Evolutionary conservation across 2,888 invertebrate genomes (phyloP), one percentile per base, ranked within the genome.

Genomic region (Lissonota sp.): DNA sequence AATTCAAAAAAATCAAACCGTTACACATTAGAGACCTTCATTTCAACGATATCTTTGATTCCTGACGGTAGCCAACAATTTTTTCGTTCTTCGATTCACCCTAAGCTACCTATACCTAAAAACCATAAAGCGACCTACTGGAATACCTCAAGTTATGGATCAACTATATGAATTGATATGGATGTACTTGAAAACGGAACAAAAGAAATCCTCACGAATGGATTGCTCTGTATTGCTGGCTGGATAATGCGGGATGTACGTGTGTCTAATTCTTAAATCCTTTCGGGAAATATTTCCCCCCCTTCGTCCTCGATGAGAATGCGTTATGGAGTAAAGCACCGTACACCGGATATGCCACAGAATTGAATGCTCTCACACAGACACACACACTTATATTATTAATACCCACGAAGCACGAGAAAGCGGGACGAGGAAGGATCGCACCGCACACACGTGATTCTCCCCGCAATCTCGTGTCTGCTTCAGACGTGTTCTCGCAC

Each of bases 401-500:
- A 26, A 26, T 12, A 58, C 46, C n/a, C 37, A 46, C 14, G 37
- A 58, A 14, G 49, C 58, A 46, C 42, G 6, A 37, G 44, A 62
- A 53, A 26, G 26, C 10, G 8, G 53, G 63, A 49, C 26, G 37
- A 16, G 40, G 40, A n/a, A 10, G 63, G 26, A 26, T 26, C 26
- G 26, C 26, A 26, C 26, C 26, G 72, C 16, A 16, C 16, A 58
- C 58, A 58, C 37, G 55, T 16, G 58, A 26, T 26, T 37, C 40
- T 37, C 16, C 64, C 74, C 74, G 71, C 77, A 80, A 82, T 80
- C 84, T 83, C 83, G 79, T 80, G 88, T 90, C 88, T 87, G 87
- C 88, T 84, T 88, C 84, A 84, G 86, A 90, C 88, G 84, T 53
- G 67, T 37, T 84, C 80, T 84, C 80, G 83, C 85, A 85, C 86